phyloP scores from a whole-genome alignment of 2,797 vertebrate species.

The Eidolon dupreanum region DNA sequence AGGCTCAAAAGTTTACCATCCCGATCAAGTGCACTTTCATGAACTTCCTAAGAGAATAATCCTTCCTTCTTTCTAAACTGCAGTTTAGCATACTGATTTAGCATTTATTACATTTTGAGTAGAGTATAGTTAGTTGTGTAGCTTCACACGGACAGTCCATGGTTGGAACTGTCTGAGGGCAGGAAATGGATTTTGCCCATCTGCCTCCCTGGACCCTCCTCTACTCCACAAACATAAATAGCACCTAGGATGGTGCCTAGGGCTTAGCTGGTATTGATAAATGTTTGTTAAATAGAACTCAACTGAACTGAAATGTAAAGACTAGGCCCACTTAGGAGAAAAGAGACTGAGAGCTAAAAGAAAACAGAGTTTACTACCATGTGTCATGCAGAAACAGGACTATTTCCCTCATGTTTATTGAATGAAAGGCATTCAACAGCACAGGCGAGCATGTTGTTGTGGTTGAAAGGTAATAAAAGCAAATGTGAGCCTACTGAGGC shows the following conservation, averaged over 20 bases:
- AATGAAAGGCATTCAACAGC: neutral
- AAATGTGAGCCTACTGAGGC: neutral
- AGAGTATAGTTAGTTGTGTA: neutral
- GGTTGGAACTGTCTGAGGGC: neutral
- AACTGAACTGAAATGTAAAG: conserved; percentile 32
- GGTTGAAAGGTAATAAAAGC: conserved; percentile 16
- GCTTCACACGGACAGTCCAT: neutral
- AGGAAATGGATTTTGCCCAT: neutral
- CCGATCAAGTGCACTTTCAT: neutral
- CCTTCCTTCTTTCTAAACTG: neutral
- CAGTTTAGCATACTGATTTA: neutral
- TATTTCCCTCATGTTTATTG: neutral
- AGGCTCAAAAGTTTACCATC: neutral
- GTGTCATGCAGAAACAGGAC: neutral
- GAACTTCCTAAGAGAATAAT: neutral
- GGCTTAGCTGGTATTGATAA: neutral
- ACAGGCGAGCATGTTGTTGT: neutral
- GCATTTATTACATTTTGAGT: neutral
- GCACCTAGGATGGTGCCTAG: neutral
- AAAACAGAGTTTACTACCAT: neutral
- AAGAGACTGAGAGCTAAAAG: neutral
- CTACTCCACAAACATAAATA: neutral
- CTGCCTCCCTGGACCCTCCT: neutral
- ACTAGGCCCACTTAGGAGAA: neutral
- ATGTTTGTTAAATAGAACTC: neutral